Percentiles rank a stretch among this genome's conserved stretches.
Evolutionary conservation across 53 echinoderm and acorn worm genomes (phyloP).

Genomic region (Zoroaster sp.): DNA sequence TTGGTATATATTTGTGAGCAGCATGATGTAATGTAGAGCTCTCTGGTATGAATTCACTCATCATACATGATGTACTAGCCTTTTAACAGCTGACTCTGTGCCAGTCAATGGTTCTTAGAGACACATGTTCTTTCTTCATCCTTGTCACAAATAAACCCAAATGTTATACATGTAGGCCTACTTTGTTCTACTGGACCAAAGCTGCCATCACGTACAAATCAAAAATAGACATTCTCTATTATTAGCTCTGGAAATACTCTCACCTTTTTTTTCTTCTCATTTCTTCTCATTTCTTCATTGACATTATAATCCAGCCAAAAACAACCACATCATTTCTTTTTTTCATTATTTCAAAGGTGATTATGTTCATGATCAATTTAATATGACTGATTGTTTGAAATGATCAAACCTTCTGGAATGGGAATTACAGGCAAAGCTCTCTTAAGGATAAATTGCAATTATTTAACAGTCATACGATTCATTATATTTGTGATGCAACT

Average conservation of each 20-base stretch:
- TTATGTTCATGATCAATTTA: too few relatives aligned
- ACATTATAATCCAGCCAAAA: too few relatives aligned
- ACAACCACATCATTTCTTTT: too few relatives aligned
- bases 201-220: neutral
- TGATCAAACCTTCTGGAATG: too few relatives aligned
- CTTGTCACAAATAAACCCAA: neutral
- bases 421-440: too few relatives aligned
- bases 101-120: too few relatives aligned
- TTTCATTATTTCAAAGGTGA: too few relatives aligned
- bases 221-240: neutral
- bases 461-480: too few relatives aligned
- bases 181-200: neutral
- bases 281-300: too few relatives aligned
- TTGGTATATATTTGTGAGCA: neutral
- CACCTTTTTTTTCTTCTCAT: neutral
- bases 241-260: neutral
- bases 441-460: too few relatives aligned
- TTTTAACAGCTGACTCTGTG: neutral
- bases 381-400: too few relatives aligned
- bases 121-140: neutral
- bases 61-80: neutral
- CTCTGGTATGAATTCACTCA: neutral
- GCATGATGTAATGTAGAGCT: constrained; percentile 5
- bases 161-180: neutral
- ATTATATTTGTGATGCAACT: too few relatives aligned